Base-by-base conservation (phyloP, 2,888 invertebrate genomes). In the Euplexia lucipara region DNA sequence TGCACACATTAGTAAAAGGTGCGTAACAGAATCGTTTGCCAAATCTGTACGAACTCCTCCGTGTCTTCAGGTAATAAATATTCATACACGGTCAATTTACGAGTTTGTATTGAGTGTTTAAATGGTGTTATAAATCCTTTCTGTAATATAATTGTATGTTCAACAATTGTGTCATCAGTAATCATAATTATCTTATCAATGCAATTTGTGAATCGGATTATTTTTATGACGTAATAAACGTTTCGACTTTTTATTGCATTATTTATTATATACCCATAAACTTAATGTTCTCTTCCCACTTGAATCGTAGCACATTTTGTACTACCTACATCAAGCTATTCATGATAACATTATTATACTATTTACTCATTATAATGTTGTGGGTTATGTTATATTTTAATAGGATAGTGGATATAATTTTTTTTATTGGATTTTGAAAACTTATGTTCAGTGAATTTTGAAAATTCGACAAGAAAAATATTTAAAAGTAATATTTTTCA, bases 121-220 rank as follows among this genome's bases (percentile, higher is more conserved):
- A 44, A 66, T 32, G 42, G 34, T 53, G 35, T 37, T 6, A 67
- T 66, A 67, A 71, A 74, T 41, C 10, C 44, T 37, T 35, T 2
- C 9, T 22, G 9, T 39, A 18, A 48, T 32, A 72, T 22, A 20
- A 10, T 10, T 39, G 12, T 41, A 5, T 39, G 12, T 41, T 45
- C 6, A n/a, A 41, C 12, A 41, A 53, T 12, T 30, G 22, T 51
- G 32, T 20, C 45, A 52, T 35, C 16, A 47, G 35, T 49, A 41
- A 74, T 56, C 12, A 44, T 26, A 56, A 44, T 35, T 62, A 57
- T 60, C 70, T 75, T 63, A 75, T 69, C 72, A 22, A 45, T 49
- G 48, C 41, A 53, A 52, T 37, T 41, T 54, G n/a, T 35, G 5
- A 39, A 44, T 39, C 8, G 10, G 44, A 14, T 49, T 60, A 18